Evolutionary conservation across 1,140 invertebrate genomes (phyloP), one percentile per base, ranked within the genome.

Genomic region (Cydia splendana): DNA sequence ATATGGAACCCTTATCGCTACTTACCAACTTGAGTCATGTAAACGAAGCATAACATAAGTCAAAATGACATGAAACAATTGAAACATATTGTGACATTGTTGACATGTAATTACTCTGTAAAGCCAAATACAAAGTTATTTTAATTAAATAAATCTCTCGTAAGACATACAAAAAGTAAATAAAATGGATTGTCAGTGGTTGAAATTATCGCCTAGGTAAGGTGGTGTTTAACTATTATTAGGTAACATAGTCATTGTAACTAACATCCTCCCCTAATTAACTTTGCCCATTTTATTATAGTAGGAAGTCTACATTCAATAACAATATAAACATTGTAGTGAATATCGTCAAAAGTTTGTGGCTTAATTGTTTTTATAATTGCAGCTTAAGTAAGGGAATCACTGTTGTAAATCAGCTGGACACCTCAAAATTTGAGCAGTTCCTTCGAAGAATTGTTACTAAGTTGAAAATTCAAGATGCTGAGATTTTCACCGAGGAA

Each of bases 331-430:
- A 45, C 12, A 45, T n/a, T 0, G 3, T 30, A 45, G 12, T 13
- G 42, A 10, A 45, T 45, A 45, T 45, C 10, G 42, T 45, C 13
- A 45, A 45, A 45, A 12, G 42, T 12, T 45, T 45, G 42, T 12
- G 42, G 12, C 1, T 38, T 38, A 38, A 7, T 7, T 76, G 65
- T 48, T 80, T 79, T 18, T 5, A 53, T 48, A 12, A 48, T 53
- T 91, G 78, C 79, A 92, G 91, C 78, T 83, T 92, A 65, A 81
- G 74, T 15, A 91, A 88, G 78, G 91, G 91, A 6, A 86, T 92
- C 57, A 71, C 73, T 65, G 30, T 88, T 10, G 81, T 89, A 2
- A 93, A 91, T 80, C 69, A 81, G 48, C 75, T 93, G 2, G 88
- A 91, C 28, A 85, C 85, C 74, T 77, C 79, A 57, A 90, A 87